Evolutionary conservation across 2,888 invertebrate genomes (phyloP).

Genomic region (Herminia tarsipennalis): DNA sequence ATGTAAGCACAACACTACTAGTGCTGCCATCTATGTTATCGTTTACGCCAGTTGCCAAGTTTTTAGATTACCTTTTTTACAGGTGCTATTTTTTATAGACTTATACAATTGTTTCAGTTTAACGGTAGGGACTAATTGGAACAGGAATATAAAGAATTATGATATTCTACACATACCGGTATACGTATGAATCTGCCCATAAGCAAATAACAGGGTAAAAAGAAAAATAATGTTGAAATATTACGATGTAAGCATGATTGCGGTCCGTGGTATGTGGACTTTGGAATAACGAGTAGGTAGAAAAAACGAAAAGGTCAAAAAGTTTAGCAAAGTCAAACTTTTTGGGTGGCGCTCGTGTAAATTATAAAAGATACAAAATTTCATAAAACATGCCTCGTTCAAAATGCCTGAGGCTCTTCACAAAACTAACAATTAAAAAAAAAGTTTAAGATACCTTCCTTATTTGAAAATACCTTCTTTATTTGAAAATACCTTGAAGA

Average conservation of each 20-base stretch:
- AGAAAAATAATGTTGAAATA: neutral
- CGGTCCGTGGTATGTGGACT: constrained; percentile 30
- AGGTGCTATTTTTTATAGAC: too few relatives aligned
- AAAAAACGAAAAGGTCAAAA: constrained; percentile 26
- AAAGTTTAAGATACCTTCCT: too few relatives aligned
- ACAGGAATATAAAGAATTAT: too few relatives aligned
- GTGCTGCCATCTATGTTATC: constrained; percentile 5
- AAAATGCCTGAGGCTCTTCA: constrained; percentile 5
- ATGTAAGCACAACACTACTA: constrained; percentile 38
- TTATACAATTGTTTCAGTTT: too few relatives aligned
- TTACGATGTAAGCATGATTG: constrained; percentile 21
- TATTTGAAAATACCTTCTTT: neutral
- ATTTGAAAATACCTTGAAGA: neutral
- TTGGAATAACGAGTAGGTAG: constrained; percentile 32
- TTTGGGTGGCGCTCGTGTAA: constrained; percentile 15
- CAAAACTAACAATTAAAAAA: constrained; percentile 3
- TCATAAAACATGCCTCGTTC: constrained; percentile 11
- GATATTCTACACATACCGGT: too few relatives aligned
- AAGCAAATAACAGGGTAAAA: too few relatives aligned
- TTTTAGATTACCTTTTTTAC: too few relatives aligned
- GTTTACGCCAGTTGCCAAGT: too few relatives aligned
- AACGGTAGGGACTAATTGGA: too few relatives aligned
- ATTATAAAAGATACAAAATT: constrained; percentile 23
- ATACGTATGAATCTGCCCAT: too few relatives aligned
- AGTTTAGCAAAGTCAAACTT: constrained; percentile 34